These are phyloP conservation scores for Hololepta plana DNA, from an alignment of 2,888 invertebrate genomes.

Conservation along the genomic window DNA sequence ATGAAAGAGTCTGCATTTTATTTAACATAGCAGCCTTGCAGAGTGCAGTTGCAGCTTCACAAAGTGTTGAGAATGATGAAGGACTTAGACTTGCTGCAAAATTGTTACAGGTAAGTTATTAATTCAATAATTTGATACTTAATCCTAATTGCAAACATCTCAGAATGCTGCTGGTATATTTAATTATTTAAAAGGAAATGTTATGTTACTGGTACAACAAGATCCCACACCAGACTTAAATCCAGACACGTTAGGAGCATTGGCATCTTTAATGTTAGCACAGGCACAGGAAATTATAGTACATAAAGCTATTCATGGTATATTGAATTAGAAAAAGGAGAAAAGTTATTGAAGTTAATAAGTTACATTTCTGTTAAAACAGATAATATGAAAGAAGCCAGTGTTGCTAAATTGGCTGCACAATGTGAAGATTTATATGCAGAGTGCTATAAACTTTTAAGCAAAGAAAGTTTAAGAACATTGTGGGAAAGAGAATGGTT, in stretches of 20 bases:
- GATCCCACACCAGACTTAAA: slow-evolving; percentile 92
- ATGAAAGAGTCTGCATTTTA: slow-evolving; percentile 85
- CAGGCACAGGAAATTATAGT: slow-evolving; percentile 98
- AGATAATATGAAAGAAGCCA: slow-evolving; percentile 90
- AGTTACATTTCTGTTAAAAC: too few relatives aligned
- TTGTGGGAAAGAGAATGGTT: slow-evolving; percentile 88
- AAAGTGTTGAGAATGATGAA: slow-evolving; percentile 79
- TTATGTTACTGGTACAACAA: slow-evolving; percentile 70
- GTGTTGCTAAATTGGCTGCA: slow-evolving; percentile 80
- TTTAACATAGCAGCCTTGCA: slow-evolving; percentile 94
- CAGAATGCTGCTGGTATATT: slow-evolving; percentile 86
- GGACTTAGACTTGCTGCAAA: slow-evolving; percentile 85
- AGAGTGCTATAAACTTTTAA: slow-evolving; percentile 74
- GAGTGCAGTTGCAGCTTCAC: slow-evolving; percentile 69
- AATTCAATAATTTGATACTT: not conserved
- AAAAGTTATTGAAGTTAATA: too few relatives aligned
- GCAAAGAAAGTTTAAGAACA: slow-evolving; percentile 61
- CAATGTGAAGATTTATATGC: slow-evolving; percentile 89
- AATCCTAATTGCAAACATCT: slow-evolving; percentile 9
- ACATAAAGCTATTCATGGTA: slow-evolving; percentile 77
- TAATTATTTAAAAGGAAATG: slow-evolving; percentile 61
- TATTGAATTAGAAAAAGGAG: too few relatives aligned
- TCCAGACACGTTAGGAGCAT: slow-evolving; percentile 76
- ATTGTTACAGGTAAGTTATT: slow-evolving; percentile 54
- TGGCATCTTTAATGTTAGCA: slow-evolving; percentile 83